phyloP scores from a whole-genome alignment of 2,888 invertebrate genomes.

The Melinaea marsaeus region DNA sequence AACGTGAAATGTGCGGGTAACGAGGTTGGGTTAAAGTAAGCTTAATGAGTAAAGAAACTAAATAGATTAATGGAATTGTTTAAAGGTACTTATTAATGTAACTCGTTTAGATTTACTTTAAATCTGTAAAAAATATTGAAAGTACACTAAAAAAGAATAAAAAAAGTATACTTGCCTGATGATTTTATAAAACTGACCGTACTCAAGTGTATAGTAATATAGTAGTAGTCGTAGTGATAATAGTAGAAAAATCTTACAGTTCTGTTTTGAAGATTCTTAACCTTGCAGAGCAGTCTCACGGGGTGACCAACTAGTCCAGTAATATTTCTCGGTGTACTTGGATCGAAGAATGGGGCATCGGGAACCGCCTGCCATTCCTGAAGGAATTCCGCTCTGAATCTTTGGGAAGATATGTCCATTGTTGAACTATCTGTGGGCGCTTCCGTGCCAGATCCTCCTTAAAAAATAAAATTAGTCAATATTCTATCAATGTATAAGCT shows the following conservation, averaged over 20 bases:
- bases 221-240: too few relatives aligned
- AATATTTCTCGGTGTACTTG: constrained; percentile 86
- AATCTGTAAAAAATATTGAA: too few relatives aligned
- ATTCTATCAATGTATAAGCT: background rate
- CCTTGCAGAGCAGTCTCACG: constrained; percentile 88
- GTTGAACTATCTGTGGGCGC: constrained; percentile 76
- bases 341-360: constrained; percentile 87
- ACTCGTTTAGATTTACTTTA: too few relatives aligned
- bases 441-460: constrained; percentile 78
- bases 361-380: constrained; percentile 64
- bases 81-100: too few relatives aligned
- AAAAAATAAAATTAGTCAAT: constrained; percentile 10
- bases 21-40: too few relatives aligned
- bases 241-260: constrained; percentile 80
- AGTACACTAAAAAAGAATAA: too few relatives aligned
- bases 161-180: too few relatives aligned
- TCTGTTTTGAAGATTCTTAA: constrained; percentile 91
- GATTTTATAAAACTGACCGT: too few relatives aligned
- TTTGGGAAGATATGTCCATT: constrained; percentile 63
- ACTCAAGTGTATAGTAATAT: too few relatives aligned
- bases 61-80: too few relatives aligned
- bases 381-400: constrained; percentile 66
- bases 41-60: too few relatives aligned
- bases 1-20: too few relatives aligned
- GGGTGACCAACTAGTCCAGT: constrained; percentile 92